These are phyloP conservation scores for Cyclophora albipunctata DNA, from an alignment of 2,888 invertebrate species.

Conservation along the genomic window DNA sequence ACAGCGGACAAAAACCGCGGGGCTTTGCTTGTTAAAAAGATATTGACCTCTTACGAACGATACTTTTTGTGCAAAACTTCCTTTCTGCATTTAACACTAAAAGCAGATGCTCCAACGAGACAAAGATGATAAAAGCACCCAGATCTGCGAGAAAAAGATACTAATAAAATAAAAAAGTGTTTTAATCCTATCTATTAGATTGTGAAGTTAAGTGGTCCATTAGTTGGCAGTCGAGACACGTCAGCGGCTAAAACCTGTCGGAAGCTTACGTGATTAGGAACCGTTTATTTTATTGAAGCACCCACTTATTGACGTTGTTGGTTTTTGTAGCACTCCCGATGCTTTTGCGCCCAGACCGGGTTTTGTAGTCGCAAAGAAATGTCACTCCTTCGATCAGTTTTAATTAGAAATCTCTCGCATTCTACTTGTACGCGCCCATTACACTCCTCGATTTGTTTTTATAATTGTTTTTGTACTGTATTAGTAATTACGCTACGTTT, in stretches of 20 bases:
- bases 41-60: too few relatives aligned
- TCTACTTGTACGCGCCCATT: slow-evolving; percentile 18
- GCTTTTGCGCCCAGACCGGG: slow-evolving; percentile 33
- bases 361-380: slow-evolving; percentile 32
- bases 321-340: slow-evolving; percentile 42
- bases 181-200: too few relatives aligned
- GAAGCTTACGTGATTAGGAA: slow-evolving; percentile 37
- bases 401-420: slow-evolving; percentile 39
- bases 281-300: slow-evolving; percentile 59
- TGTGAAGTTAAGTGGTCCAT: slow-evolving; percentile 18
- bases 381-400: slow-evolving; percentile 37
- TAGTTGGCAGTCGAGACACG: too few relatives aligned
- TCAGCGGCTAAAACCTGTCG: slow-evolving; percentile 8
- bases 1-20: too few relatives aligned
- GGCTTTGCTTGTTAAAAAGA: too few relatives aligned
- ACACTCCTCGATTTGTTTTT: slow-evolving; percentile 10
- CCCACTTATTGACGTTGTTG: slow-evolving; percentile 42
- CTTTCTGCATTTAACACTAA: too few relatives aligned
- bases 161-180: too few relatives aligned
- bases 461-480: neutral
- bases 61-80: too few relatives aligned
- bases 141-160: too few relatives aligned
- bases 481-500: slow-evolving; percentile 2
- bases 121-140: too few relatives aligned
- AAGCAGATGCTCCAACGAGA: too few relatives aligned